A percentile compares a stretch with the other conserved stretches of the same genome.
Conservation (phyloP, 2,888 invertebrate genomes). For the Trisateles emortualis region DNA sequence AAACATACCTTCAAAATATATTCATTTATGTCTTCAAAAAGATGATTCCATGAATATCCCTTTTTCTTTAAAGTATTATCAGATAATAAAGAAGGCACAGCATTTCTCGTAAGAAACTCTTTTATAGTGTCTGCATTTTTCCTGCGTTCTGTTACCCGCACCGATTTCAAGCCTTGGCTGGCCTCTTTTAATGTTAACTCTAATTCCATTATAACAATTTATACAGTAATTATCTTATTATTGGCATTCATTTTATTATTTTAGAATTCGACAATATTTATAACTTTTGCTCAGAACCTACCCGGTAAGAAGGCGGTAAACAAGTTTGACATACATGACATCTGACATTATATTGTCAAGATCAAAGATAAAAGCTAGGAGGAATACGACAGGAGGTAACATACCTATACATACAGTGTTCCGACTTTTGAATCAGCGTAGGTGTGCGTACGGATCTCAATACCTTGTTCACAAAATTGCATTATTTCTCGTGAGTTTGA, state of each 20-base stretch:
- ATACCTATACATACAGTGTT: no score
- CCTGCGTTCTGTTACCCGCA: slow-evolving; percentile 77
- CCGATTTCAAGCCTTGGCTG: slow-evolving; percentile 69
- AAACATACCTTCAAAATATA: slow-evolving; percentile 74
- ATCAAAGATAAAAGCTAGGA: no score
- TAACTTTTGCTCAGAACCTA: no score
- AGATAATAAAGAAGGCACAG: slow-evolving; percentile 69
- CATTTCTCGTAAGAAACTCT: slow-evolving; percentile 73
- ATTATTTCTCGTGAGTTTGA: no score
- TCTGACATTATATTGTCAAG: no score
- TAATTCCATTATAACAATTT: slow-evolving; percentile 60
- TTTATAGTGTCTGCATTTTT: slow-evolving; percentile 77
- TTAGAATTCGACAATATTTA: no score
- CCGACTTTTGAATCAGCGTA: no score
- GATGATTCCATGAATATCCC: slow-evolving; percentile 76
- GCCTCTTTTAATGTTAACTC: slow-evolving; percentile 71
- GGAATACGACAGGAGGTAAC: no score
- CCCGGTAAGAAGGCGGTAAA: no score
- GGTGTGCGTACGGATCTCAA: no score
- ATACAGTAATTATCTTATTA: background rate
- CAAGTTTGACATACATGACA: no score
- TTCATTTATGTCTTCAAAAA: slow-evolving; percentile 76
- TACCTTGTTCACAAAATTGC: no score
- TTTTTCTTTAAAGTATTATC: slow-evolving; percentile 68
- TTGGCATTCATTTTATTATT: background rate